These are phyloP conservation scores for Stichodactyla helianthus DNA, from an alignment of 64 coral and sea anemone species.

Conservation along the genomic window DNA sequence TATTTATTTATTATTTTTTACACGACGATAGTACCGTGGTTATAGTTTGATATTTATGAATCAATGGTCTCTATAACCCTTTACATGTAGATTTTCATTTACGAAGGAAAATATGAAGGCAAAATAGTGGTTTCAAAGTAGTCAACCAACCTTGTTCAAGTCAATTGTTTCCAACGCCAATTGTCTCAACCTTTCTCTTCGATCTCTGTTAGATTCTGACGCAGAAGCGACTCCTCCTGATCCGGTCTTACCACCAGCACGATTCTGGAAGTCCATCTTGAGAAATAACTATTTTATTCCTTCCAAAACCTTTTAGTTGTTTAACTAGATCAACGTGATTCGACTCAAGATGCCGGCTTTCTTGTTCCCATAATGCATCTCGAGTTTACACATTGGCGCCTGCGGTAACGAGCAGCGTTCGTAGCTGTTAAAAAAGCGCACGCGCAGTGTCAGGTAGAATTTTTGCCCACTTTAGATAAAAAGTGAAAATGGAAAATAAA, in stretches of 20 bases:
- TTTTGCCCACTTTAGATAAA: too few relatives aligned
- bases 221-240: constrained; percentile 90
- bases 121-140: neutral
- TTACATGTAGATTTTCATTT: too few relatives aligned
- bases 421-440: neutral
- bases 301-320: neutral
- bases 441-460: neutral
- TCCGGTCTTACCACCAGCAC: constrained; percentile 90
- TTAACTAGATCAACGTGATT: neutral
- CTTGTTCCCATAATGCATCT: constrained; percentile 7
- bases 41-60: too few relatives aligned
- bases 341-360: constrained; percentile 7
- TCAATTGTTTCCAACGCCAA: constrained; percentile 91
- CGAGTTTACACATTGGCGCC: neutral
- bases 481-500: too few relatives aligned
- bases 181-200: constrained; percentile 84
- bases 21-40: too few relatives aligned
- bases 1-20: too few relatives aligned
- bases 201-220: constrained; percentile 94
- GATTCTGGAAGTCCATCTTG: constrained; percentile 91
- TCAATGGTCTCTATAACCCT: too few relatives aligned
- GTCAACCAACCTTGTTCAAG: constrained; percentile 72
- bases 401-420: neutral
- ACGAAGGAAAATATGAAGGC: neutral
- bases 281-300: neutral